A percentile compares a stretch with the other conserved stretches of the same genome.
These are phyloP conservation scores for Ephestia elutella DNA, from an alignment of 1,140 invertebrate genomes.

Conservation along the genomic window DNA sequence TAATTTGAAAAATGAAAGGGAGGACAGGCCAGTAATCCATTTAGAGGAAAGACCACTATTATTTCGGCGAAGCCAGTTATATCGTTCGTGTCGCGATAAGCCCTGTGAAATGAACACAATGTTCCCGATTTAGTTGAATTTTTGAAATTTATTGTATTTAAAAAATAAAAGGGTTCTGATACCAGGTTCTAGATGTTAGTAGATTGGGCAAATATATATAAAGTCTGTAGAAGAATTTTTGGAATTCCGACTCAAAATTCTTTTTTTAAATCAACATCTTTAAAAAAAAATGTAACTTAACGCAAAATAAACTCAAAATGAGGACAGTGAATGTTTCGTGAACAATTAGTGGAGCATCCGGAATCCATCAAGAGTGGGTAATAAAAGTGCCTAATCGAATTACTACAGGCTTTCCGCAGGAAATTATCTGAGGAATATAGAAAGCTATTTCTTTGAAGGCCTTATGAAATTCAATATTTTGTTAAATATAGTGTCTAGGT, in stretches of 20 bases:
- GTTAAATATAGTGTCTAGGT: too few species aligned
- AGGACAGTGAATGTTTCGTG: conserved; percentile 8
- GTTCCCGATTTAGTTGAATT: neutral
- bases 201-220: too few species aligned
- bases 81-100: neutral
- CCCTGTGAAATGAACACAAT: neutral
- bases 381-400: conserved; percentile 22
- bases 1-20: conserved; percentile 2
- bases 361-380: conserved; percentile 20
- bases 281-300: too few species aligned
- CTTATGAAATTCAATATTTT: too few species aligned
- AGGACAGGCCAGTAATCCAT: neutral
- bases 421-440: neutral
- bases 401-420: conserved; percentile 6
- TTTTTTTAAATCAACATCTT: too few species aligned
- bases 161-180: too few species aligned
- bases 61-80: neutral
- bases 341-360: conserved; percentile 28
- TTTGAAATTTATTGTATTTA: too few species aligned
- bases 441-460: too few species aligned
- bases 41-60: neutral
- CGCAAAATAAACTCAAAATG: neutral
- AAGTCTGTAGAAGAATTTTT: too few species aligned
- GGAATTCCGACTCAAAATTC: too few species aligned
- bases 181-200: too few species aligned